A percentile compares a stretch with the other conserved stretches of the same genome.
Evolutionary conservation across 2,113 vertebrate genomes (phyloP).

Genomic region (Onychostoma macrolepis): DNA sequence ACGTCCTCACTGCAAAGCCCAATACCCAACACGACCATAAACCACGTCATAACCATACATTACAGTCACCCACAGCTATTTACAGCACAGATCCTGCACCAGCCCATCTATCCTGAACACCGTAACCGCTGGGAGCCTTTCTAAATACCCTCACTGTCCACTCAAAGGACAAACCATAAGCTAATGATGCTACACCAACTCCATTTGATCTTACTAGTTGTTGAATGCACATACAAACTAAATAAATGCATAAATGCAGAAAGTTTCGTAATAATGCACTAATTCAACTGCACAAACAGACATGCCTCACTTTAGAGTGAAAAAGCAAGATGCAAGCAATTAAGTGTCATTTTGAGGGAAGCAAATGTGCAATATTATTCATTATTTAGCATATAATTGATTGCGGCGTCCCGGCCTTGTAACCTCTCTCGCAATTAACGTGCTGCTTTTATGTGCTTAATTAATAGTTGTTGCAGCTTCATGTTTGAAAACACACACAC

Average conservation of each 20-base stretch:
- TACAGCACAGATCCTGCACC: not conserved
- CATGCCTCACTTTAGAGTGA: slow-evolving; percentile 37
- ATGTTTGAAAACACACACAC: slow-evolving; percentile 54
- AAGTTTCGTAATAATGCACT: slow-evolving; percentile 51
- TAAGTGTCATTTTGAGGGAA: slow-evolving; percentile 60
- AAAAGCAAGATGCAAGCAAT: slow-evolving; percentile 47
- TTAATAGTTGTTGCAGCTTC: slow-evolving; percentile 65
- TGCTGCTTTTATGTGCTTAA: slow-evolving; percentile 67
- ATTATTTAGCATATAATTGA: slow-evolving; percentile 72
- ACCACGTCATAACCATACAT: slow-evolving; percentile 24
- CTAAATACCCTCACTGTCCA: slow-evolving; percentile 37
- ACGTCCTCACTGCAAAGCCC: not conserved
- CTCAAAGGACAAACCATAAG: slow-evolving; percentile 57
- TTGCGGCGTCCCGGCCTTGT: slow-evolving; percentile 59
- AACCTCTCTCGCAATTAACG: slow-evolving; percentile 66
- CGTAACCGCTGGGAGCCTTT: slow-evolving; percentile 54
- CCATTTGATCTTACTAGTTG: not conserved
- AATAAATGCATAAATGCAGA: slow-evolving; percentile 19
- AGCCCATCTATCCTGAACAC: slow-evolving; percentile 10
- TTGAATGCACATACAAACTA: not conserved
- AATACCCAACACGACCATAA: slow-evolving; percentile 2
- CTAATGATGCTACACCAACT: slow-evolving; percentile 55
- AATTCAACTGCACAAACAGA: slow-evolving; percentile 60
- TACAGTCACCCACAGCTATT: slow-evolving; percentile 21
- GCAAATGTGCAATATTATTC: slow-evolving; percentile 53